Evolutionary conservation across 2,888 invertebrate genomes (phyloP), one percentile per base, ranked within the genome.

Genomic region (Hydrotaea cyrtoneurina): DNA sequence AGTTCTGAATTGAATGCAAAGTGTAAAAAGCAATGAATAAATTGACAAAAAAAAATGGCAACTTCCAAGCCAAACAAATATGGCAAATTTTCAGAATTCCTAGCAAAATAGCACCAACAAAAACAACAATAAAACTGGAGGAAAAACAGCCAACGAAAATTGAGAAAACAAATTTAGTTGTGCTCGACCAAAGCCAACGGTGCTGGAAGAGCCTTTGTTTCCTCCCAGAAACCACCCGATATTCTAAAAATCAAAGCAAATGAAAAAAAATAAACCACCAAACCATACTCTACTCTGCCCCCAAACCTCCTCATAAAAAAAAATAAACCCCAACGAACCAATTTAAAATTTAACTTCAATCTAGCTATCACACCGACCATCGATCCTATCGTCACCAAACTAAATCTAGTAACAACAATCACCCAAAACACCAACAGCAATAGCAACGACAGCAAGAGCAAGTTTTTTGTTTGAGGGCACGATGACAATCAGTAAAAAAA

Each of bases 271-370:
- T 57, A 86, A 86, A 86, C 86, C 85, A 86, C 88, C 39, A n/a
- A n/a, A 43, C 79, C 62, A 43, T 57, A 50, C 36, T 19, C 73
- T 31, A 13, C 74, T 26, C 74, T 55, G 39, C 10, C 13, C 19
- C 50, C 36, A 77, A 21, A 39, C 77, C 39, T 43, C 21, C 21
- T 43, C 69, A n/a, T n/a, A 31, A 2, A 31, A 31, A 62, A 79
- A 55, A 83, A 59, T 66, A 71, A 23, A 36, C 43, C 17, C 43
- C 88, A 90, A 89, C 88, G 87, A 89, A 88, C 89, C 90, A 89
- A 90, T 90, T 90, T 90, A 87, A 91, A 83, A 88, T 89, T 89
- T 87, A 87, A 72, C 81, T 83, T 75, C 75, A 69, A 71, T 75
- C 59, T 78, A 72, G 57, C 80, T 36, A 66, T 71, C 76, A 59